Evolutionary conservation across 2,797 vertebrate species (phyloP), one percentile per base, ranked within the genome.

Genomic region (Pithecia hirsuta): DNA sequence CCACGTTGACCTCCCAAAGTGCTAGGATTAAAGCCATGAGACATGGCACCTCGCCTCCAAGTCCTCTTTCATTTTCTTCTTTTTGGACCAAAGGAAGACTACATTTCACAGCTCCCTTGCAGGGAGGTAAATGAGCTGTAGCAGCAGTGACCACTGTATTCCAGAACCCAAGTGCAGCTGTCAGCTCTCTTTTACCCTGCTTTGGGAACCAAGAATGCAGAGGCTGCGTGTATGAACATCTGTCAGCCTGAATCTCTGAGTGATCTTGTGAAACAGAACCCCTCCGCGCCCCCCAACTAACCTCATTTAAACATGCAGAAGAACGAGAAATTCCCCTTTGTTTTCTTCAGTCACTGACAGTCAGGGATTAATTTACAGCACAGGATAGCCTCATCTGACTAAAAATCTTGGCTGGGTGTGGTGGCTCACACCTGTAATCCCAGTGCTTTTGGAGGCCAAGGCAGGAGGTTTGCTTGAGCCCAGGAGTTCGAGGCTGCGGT

Each of bases 281-380:
- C 39, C 30, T 52, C 19, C 2, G 5, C 19, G 1, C 74, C 7
- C 7, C 9, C 2, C 12, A 1, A 12, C 81, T 5, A 4, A 1
- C 81, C 39, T 74, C 78, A 75, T 28, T 24, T 61, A 76, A 26
- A 75, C 1, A 36, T 0, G 20, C 2, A 57, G 28, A 76, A 76
- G 36, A 61, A 26, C 30, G 7, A n/a, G 80, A 59, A 72, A 79
- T 7, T 46, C 59, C 33, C 39, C 7, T 70, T 48, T 26, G 7
- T 57, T 94, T 75, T 39, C 48, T 26, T 61, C 55, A 92, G 57
- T 33, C 55, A 61, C 8, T 50, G 89, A 94, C 64, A 84, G 28
- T 76, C 36, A 9, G 5, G 12, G 57, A 84, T 64, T 87, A 57
- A 67, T n/a, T 81, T 64, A 19, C 20, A 10, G 20, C 7, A 39